phyloP scores from a whole-genome alignment of 2,888 invertebrate species.

The Callyntrura guangdongensis region DNA sequence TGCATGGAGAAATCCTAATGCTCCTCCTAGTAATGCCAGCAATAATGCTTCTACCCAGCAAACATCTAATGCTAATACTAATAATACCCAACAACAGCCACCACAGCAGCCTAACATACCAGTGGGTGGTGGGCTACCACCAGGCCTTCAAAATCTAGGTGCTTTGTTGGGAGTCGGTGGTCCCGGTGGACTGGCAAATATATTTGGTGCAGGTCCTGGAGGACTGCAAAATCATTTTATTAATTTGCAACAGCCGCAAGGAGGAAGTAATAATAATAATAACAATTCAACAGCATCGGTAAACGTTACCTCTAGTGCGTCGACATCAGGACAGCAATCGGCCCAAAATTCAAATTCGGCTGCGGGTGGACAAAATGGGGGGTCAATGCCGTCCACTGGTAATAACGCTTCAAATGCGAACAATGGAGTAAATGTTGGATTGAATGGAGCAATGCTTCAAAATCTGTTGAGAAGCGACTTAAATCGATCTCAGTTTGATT shows the following conservation, averaged over 20 bases:
- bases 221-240: conserved; percentile 24
- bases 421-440: conserved; percentile 14
- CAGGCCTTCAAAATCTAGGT: conserved; percentile 66
- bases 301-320: conserved; percentile 23
- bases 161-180: conserved; percentile 67
- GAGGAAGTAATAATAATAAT: conserved; percentile 48
- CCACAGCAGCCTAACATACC: conserved; percentile 53
- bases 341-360: neutral
- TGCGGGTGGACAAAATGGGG: conserved; percentile 1
- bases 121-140: conserved; percentile 41
- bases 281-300: conserved; percentile 61
- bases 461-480: conserved; percentile 78
- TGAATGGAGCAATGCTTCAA: conserved; percentile 45
- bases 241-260: conserved; percentile 26
- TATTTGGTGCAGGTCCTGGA: conserved; percentile 62
- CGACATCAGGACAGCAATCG: conserved; percentile 66
- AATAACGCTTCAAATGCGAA: neutral
- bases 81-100: conserved; percentile 65
- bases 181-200: conserved; percentile 53
- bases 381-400: neutral
- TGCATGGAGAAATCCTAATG: conserved; percentile 34
- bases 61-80: conserved; percentile 60
- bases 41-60: conserved; percentile 5
- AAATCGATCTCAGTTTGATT: conserved; percentile 81
- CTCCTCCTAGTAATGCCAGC: neutral